These are phyloP conservation scores for Tapirus terrestris DNA, from an alignment of 2,113 vertebrate species.

Conservation along the genomic window DNA sequence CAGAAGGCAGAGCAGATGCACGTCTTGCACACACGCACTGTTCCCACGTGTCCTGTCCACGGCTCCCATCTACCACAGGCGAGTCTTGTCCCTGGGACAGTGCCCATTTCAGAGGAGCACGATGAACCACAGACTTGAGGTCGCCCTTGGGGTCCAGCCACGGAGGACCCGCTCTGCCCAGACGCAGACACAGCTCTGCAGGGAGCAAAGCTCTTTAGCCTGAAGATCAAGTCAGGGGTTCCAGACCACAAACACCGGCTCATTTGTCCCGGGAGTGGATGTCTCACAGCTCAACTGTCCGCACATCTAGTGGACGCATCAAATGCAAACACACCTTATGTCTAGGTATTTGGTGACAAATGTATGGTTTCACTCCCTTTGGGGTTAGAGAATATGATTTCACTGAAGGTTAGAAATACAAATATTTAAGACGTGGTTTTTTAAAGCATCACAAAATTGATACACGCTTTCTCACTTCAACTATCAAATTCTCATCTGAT, in stretches of 20 bases:
- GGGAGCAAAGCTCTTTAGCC: background rate
- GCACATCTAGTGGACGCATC: accelerated
- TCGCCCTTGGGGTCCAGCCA: background rate
- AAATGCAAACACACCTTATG: background rate
- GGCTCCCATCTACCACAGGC: accelerated
- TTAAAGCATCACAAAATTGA: too few species aligned
- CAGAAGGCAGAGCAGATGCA: background rate
- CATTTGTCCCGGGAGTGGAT: accelerated
- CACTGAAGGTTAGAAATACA: too few species aligned
- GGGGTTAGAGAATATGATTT: background rate
- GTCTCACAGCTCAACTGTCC: accelerated
- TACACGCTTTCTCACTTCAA: too few species aligned
- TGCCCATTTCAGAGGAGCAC: background rate
- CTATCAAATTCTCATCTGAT: too few species aligned
- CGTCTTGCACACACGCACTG: accelerated
- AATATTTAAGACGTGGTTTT: too few species aligned
- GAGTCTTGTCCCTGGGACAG: accelerated
- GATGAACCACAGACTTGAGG: background rate
- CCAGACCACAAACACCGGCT: background rate
- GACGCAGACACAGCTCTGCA: background rate
- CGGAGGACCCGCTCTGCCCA: accelerated
- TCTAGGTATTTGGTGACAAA: background rate
- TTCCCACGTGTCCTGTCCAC: background rate
- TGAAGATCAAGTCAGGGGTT: background rate
- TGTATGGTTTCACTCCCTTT: background rate